A percentile compares a stretch with the other conserved stretches of the same genome.
Conservation (phyloP, 2,888 invertebrate genomes). For the Iselma pallidipennis region DNA sequence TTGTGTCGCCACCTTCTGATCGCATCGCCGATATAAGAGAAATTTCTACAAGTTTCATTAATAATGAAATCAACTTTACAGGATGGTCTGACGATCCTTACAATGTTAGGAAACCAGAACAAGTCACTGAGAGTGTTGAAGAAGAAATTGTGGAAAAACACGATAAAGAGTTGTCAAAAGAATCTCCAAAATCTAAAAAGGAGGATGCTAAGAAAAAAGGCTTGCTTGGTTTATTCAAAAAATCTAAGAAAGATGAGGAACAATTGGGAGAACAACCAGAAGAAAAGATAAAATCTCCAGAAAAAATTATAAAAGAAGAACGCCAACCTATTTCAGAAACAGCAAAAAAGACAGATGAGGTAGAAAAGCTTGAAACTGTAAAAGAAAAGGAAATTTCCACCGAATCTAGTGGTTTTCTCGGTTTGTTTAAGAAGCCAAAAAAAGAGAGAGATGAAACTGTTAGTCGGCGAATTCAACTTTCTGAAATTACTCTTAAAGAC, state of each 20-base stretch:
- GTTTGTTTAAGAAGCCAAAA: conserved; percentile 15
- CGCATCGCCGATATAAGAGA: conserved; percentile 13
- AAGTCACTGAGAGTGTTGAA: conserved; percentile 43
- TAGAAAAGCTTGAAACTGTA: conserved; percentile 12
- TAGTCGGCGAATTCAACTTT: conserved; percentile 16
- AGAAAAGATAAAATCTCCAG: conserved; percentile 12
- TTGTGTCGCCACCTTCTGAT: conserved; percentile 26
- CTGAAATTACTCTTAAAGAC: conserved; percentile 27
- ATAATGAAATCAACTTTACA: conserved; percentile 46
- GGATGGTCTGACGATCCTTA: conserved; percentile 45
- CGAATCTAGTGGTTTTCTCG: conserved; percentile 8
- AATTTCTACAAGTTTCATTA: conserved; percentile 44
- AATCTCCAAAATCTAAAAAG: conserved; percentile 27
- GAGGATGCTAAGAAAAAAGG: conserved; percentile 21
- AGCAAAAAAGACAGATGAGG: conserved; percentile 4
- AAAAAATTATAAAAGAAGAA: conserved; percentile 26
- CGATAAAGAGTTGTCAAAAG: conserved; percentile 48
- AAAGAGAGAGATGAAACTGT: conserved; percentile 27
- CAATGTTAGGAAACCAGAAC: conserved; percentile 46
- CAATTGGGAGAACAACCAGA: conserved; percentile 3
- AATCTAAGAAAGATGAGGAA: conserved; percentile 18
- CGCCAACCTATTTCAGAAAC: background rate
- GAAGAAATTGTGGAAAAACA: conserved; percentile 50
- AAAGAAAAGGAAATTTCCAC: background rate
- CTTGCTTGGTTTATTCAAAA: conserved; percentile 22